Base-by-base conservation (phyloP, 1,140 invertebrate species). In the Drosophila kanapiae region DNA sequence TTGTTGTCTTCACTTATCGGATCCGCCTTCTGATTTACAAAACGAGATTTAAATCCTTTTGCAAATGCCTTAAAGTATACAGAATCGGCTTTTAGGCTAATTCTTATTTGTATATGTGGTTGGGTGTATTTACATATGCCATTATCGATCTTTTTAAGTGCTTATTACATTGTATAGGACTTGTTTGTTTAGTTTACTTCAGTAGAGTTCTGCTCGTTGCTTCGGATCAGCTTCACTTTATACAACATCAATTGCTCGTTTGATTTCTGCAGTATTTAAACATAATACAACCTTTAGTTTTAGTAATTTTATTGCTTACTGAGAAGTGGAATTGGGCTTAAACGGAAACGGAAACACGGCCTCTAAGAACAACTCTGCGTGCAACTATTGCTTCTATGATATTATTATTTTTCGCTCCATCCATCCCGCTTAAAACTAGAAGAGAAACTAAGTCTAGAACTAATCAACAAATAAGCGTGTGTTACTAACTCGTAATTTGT, bases 391-490 rank as follows among this genome's bases (percentile, higher is more conserved):
- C 51, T 58, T 78, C 47, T 83, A 84, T 79, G 81, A 84, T 84
- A 81, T 84, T 51, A 60, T 33, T 71, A 60, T 31, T 48, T 77
- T 60, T 54, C 65, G 67, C 53, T 77, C 61, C 43, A 57, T 37
- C 42, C 10, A 3, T 81, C 54, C 56, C 67, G 47, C 83, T 90
- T 88, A 88, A 88, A 75, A 90, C 80, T 88, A 88, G 80, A 65
- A 81, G 69, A 42, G 69, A 88, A 90, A 90, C 86, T 91, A 91
- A 91, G 62, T 75, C 90, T 91, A 91, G 57, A 91, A 91, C 90
- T 91, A 91, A 91, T 91, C 84, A 91, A 91, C 90, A 91, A 91
- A 90, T 91, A 91, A 90, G 90, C 90, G 90, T 91, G 85, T 91
- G 90, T 91, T 91, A 81, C 79, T 86, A 91, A 90, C 86, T 90